These are phyloP conservation scores for Melanchra persicariae DNA, from an alignment of 2,888 invertebrate genomes.

Conservation along the genomic window DNA sequence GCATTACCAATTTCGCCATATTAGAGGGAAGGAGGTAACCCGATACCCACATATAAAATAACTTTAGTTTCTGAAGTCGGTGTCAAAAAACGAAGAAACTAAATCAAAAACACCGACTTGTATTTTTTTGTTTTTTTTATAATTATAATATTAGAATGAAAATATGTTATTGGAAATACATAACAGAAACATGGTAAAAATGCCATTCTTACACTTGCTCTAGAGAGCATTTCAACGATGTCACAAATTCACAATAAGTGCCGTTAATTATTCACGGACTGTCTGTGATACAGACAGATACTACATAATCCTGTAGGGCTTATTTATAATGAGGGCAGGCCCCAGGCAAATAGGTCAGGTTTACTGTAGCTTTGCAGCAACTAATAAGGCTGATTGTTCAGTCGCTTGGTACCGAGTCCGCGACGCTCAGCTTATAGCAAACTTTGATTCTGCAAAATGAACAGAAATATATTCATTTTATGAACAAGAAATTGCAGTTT, in stretches of 20 bases:
- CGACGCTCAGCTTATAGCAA: slow-evolving; percentile 2
- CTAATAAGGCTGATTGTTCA: slow-evolving; percentile 1
- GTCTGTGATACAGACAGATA: not conserved
- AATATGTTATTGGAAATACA: not conserved
- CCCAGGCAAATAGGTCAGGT: not conserved
- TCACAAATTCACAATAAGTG: not conserved
- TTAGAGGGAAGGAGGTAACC: too few relatives aligned
- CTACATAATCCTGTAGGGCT: not conserved
- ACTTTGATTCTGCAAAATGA: not conserved
- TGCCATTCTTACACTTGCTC: not conserved
- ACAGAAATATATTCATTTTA: slow-evolving; percentile 8
- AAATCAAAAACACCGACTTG: too few relatives aligned
- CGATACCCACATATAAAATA: too few relatives aligned
- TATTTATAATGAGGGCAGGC: slow-evolving; percentile 14
- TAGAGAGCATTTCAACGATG: not conserved
- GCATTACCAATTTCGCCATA: too few relatives aligned
- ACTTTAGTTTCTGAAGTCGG: too few relatives aligned
- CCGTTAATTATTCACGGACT: not conserved
- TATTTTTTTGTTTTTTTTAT: too few relatives aligned
- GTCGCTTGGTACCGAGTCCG: not conserved
- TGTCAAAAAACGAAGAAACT: too few relatives aligned
- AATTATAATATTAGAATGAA: too few relatives aligned
- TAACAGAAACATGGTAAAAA: not conserved
- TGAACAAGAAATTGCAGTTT: not conserved
- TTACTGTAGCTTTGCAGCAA: slow-evolving; percentile 5